Percentiles rank a stretch among this genome's conserved stretches.
phyloP scores from a whole-genome alignment of 23 tunicate species.

The Botrylloides violaceus region DNA sequence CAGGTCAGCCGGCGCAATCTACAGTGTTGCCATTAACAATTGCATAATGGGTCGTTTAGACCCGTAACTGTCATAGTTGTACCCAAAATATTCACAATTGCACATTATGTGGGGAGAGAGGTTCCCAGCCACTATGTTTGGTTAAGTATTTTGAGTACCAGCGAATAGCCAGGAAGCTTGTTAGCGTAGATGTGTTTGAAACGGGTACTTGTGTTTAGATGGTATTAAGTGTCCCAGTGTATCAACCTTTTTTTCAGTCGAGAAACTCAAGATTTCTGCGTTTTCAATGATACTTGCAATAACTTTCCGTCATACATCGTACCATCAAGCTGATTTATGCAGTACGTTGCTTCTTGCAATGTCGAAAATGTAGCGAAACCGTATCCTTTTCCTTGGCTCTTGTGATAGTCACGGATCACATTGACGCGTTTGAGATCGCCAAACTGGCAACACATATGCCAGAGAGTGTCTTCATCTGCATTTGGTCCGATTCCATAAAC shows the following conservation, averaged over 20 bases:
- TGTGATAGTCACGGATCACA: conserved; percentile 50
- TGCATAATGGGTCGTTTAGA: too few species aligned
- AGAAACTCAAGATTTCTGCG: conserved; percentile 11
- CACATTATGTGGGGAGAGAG: too few species aligned
- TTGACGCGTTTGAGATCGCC: conserved; percentile 63
- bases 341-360: conserved; percentile 40
- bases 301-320: conserved; percentile 24
- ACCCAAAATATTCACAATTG: too few species aligned
- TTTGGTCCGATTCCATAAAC: conserved; percentile 86
- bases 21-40: too few species aligned
- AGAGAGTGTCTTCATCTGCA: conserved; percentile 40
- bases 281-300: conserved; percentile 80
- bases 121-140: background rate
- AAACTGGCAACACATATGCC: conserved; percentile 51
- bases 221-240: too few species aligned
- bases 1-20: too few species aligned
- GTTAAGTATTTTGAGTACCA: too few species aligned
- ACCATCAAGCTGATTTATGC: conserved; percentile 39
- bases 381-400: conserved; percentile 72
- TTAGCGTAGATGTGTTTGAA: too few species aligned
- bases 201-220: too few species aligned
- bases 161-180: too few species aligned
- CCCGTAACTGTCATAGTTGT: too few species aligned
- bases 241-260: too few species aligned
- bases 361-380: conserved; percentile 61